Base-by-base conservation (phyloP, 2,797 vertebrate genomes). In the Poliocrania exsul region DNA sequence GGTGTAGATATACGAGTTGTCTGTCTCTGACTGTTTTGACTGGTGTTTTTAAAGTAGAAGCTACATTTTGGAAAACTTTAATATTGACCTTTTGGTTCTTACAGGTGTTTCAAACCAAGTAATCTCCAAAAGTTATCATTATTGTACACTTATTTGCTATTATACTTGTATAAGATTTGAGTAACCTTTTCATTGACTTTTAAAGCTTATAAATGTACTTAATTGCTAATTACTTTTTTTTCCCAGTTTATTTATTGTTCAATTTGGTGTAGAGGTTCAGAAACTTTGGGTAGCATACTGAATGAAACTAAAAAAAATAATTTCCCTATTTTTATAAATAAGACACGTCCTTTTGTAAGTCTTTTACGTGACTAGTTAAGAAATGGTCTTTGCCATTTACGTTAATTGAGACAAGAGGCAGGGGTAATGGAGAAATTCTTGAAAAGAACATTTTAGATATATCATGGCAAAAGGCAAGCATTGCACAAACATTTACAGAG, bases 1-100 rank as follows among this genome's bases (percentile, higher is more conserved):
- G 33, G 96, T 93, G 96, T 90, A 97, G 88, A 92, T 87, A 88
- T 88, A 94, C 95, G 35, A 79, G 44, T 53, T 97, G 97, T 97
- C 88, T 93, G 93, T 69, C 85, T 97, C 97, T 98, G 93, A 97
- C 97, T 95, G 90, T 93, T 97, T 92, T 96, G 94, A 96, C 91
- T 93, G 88, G 93, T 50, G 82, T 88, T 90, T 95, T 79, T 91
- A 83, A 84, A 37, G 7, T 60, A 71, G 24, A 64, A 75, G 14
- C 19, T 25, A 4, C 5, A 42, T 65, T 57, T 77, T 50, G 33
- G 33, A 42, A 74, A 71, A 28, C 24, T 35, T 69, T 51, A 54
- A n/a, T 70, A 80, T 33, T 69, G 38, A 28, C 11, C 5, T 71
- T 19, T 65, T 15, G 2, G 3, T 73, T 61, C 11, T 66, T 40